Evolutionary conservation across 1,140 invertebrate genomes (phyloP).

Genomic region (Arion vulgaris): DNA sequence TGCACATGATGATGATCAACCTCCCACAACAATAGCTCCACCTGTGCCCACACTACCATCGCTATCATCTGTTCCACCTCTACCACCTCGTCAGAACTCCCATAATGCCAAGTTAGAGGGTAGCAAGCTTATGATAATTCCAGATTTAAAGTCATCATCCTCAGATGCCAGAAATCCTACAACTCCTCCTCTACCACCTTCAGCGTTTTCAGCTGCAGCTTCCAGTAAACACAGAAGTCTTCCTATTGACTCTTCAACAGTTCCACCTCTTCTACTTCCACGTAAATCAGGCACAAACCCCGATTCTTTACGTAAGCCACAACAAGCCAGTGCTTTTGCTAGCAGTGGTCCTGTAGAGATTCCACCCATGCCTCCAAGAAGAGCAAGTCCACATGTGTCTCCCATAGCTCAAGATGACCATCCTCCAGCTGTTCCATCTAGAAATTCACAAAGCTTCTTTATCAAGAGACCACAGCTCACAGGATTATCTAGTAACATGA

Average conservation of each 20-base stretch:
- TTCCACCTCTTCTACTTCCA: slow-evolving; percentile 9
- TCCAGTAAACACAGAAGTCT: background rate
- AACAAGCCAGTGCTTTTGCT: background rate
- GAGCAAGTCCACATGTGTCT: no score
- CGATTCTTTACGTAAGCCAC: background rate
- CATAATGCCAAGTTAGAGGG: background rate
- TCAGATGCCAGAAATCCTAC: background rate
- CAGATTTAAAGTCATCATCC: background rate
- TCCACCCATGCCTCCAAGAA: background rate
- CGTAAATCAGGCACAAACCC: slow-evolving; percentile 3
- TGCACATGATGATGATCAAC: background rate
- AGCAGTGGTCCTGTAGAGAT: background rate
- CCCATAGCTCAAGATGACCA: background rate
- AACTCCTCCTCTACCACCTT: background rate
- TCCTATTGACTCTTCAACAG: background rate
- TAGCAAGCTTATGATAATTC: background rate
- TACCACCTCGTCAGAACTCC: slow-evolving; percentile 34
- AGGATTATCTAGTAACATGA: background rate
- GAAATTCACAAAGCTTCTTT: slow-evolving; percentile 24
- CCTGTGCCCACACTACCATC: slow-evolving; percentile 39
- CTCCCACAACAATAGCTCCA: slow-evolving; percentile 15
- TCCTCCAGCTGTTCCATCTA: slow-evolving; percentile 18
- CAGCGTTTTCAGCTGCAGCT: background rate
- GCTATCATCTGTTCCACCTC: slow-evolving; percentile 38
- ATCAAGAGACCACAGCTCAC: slow-evolving; percentile 35